Evolutionary conservation across 2,888 invertebrate genomes (phyloP).

Genomic region (Diaperis boleti): DNA sequence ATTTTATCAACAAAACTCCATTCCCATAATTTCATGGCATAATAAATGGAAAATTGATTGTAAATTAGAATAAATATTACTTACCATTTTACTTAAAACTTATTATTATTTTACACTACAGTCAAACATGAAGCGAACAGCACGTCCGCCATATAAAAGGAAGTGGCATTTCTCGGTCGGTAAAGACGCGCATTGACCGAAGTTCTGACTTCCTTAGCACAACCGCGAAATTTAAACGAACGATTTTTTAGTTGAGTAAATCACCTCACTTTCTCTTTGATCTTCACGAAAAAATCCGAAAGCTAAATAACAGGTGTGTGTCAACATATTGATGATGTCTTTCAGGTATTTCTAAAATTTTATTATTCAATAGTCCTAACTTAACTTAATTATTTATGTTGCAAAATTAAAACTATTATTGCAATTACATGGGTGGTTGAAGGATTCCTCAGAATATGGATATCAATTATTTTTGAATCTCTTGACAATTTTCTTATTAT

Average conservation of each 20-base stretch:
- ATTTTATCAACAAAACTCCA: not conserved
- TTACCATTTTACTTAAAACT: conserved; percentile 59
- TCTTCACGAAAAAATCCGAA: not conserved
- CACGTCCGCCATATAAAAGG: conserved; percentile 65
- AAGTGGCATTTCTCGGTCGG: conserved; percentile 46
- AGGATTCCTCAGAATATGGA: no score
- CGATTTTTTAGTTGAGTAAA: no score
- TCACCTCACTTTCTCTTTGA: conserved; percentile 2
- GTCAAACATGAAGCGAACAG: conserved; percentile 61
- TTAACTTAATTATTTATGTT: no score
- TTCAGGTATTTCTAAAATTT: no score
- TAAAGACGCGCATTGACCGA: not conserved
- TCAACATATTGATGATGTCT: no score
- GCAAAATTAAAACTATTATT: no score
- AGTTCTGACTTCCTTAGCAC: not conserved
- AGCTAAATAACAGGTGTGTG: no score
- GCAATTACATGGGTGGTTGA: no score
- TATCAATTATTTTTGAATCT: no score
- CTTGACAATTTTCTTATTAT: no score
- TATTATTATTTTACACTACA: conserved; percentile 51
- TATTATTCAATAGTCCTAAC: no score
- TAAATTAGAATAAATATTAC: conserved; percentile 37
- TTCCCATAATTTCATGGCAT: not conserved
- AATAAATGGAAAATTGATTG: not conserved
- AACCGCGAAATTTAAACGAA: conserved; percentile 10